Base-by-base conservation (phyloP, 2,797 vertebrate genomes). In the Tangara arthus region DNA sequence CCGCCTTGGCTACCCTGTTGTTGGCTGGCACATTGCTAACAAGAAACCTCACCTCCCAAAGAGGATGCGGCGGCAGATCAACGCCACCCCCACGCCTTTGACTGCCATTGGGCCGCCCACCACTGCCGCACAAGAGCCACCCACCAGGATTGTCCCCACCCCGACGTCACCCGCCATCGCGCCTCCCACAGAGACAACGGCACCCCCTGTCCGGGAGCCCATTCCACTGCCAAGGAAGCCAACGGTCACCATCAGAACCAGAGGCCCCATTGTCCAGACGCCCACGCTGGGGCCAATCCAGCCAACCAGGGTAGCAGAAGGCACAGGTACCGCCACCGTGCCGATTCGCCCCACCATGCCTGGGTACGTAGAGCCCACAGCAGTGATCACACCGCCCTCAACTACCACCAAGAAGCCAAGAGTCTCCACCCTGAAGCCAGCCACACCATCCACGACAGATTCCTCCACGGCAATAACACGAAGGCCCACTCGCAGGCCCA, bases 21-120 rank as follows among this genome's bases (percentile, higher is more conserved):
- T 99, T 59, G 99, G 99, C 19, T 99, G 99, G 99, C 99, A 99
- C 93, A 99, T 99, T 2, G 99, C 99, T 68, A 99, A 99, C 97
- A 99, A 99, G 97, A 99, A 99, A 87, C 99, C 99, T 42, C 98
- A 99, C 44, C 94, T 99, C 63, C 98, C 99, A 24, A 99, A 99
- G 96, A 98, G 99, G 60, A 98, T 99, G 60, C 98, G 99, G 86
- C 97, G 99, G 55, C 99, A 99, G 63, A 97, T 99, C 63, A 98
- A 98, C n/a, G 99, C 99, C 96, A 99, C 99, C 46, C 99, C 99
- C 20, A 98, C 98, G 0, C 98, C 98, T 59, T 82, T 98, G 79
- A 98, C 98, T 10, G 98, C 98, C 73, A 95, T 99, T 11, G 98
- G 99, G 52, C 99, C 99, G 4, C 99, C 99, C 61, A 99, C 99